Percentiles rank a stretch among this genome's conserved stretches.
These are phyloP conservation scores for Microctonus aethiopoides DNA, from an alignment of 2,888 invertebrate species.

Conservation along the genomic window DNA sequence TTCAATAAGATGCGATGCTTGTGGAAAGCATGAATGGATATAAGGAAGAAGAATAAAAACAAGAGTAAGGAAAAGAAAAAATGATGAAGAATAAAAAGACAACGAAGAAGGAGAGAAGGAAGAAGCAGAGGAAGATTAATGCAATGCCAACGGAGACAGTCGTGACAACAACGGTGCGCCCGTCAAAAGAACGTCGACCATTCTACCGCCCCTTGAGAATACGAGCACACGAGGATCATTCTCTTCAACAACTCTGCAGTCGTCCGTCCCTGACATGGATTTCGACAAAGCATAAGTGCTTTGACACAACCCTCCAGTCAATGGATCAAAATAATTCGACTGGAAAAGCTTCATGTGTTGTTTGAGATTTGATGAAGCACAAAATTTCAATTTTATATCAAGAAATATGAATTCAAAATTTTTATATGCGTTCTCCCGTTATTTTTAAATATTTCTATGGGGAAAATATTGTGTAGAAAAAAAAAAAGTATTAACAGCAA, in stretches of 20 bases:
- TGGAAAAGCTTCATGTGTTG: slow-evolving; percentile 39
- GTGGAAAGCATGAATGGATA: slow-evolving; percentile 23
- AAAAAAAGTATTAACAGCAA: too few relatives aligned
- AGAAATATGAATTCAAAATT: slow-evolving; percentile 16
- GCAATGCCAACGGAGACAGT: slow-evolving; percentile 55
- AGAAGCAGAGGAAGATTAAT: slow-evolving; percentile 60
- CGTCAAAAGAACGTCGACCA: slow-evolving; percentile 55
- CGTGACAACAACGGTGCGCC: slow-evolving; percentile 56
- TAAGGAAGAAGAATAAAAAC: too few relatives aligned
- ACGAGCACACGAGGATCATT: slow-evolving; percentile 36
- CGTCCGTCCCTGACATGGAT: slow-evolving; percentile 11
- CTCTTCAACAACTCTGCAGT: slow-evolving; percentile 36
- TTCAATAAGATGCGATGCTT: slow-evolving; percentile 55
- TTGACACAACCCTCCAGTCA: slow-evolving; percentile 31
- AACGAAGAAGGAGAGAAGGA: slow-evolving; percentile 32
- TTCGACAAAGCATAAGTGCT: slow-evolving; percentile 27
- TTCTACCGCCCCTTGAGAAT: slow-evolving; percentile 42
- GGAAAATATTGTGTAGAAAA: too few relatives aligned
- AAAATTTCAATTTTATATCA: too few relatives aligned
- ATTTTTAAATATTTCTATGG: background rate
- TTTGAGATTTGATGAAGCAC: slow-evolving; percentile 23
- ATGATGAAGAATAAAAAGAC: slow-evolving; percentile 1
- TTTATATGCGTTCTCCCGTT: background rate
- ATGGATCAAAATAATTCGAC: slow-evolving; percentile 41
- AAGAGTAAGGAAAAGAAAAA: too few relatives aligned